Conservation (phyloP, 2,113 vertebrate species). For the Limanda limanda region DNA sequence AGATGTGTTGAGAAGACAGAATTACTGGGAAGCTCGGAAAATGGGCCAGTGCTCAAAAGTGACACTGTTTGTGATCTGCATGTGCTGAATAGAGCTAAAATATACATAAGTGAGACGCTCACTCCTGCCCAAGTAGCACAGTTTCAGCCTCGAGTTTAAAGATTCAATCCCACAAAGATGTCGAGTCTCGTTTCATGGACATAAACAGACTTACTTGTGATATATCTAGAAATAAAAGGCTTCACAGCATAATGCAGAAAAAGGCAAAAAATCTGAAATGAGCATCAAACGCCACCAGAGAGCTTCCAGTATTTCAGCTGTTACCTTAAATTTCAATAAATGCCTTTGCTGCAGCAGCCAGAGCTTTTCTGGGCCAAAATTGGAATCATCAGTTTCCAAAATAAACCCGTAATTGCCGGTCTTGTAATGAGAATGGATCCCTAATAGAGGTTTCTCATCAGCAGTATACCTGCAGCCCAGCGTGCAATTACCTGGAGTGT, state of each 20-base stretch:
- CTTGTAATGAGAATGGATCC: slow-evolving; percentile 48
- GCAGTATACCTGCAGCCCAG: slow-evolving; percentile 27
- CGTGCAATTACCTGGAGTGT: slow-evolving; percentile 55
- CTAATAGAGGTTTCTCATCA: slow-evolving; percentile 61
- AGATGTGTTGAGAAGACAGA: slow-evolving; percentile 47
- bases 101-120: slow-evolving; percentile 35
- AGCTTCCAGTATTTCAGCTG: neutral
- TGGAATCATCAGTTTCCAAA: slow-evolving; percentile 51
- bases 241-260: neutral
- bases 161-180: neutral
- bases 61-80: slow-evolving; percentile 57
- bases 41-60: slow-evolving; percentile 59
- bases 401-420: slow-evolving; percentile 52
- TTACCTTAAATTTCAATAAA: slow-evolving; percentile 29
- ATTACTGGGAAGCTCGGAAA: slow-evolving; percentile 52
- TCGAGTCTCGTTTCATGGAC: neutral
- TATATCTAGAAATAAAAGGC: neutral
- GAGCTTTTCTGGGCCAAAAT: neutral
- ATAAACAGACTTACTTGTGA: neutral
- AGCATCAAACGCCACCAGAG: neutral
- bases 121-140: slow-evolving; percentile 22
- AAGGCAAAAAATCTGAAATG: neutral
- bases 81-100: slow-evolving; percentile 55
- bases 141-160: slow-evolving; percentile 21
- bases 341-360: neutral